Evolutionary conservation across 2,888 invertebrate species (phyloP), one percentile per base, ranked within the genome.

Genomic region (Hypselothyrea guttata): DNA sequence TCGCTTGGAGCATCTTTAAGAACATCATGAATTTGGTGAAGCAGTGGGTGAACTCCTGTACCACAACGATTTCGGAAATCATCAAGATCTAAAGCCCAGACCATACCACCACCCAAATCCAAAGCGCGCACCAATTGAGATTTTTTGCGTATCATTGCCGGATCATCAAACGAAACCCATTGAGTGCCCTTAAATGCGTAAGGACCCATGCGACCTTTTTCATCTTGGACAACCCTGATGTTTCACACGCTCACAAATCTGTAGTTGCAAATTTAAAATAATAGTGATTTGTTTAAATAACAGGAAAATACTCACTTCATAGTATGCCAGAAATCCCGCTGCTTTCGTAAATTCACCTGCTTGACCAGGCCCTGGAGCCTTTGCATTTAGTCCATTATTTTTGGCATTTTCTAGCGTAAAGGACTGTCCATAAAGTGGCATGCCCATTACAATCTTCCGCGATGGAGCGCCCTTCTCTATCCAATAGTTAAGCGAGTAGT

Each of bases 161-260:
- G 91, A 85, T 97, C 97, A 86, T 98, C 97, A 82, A 93, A 98
- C 1, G 96, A 95, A 13, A 97, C 96, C 97, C 97, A 98, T 86
- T 97, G 97, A 83, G 94, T 94, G 40, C 94, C 96, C 83, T 95
- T 95, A 86, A 94, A 94, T 0, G 97, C 96, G 77, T 95, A 97
- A 0, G 97, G 97, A 3, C 97, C 97, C 93, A 97, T 95, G 42
- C 96, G 91, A n/a, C 93, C 91, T 45, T 93, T 90, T 0, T 94
- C 92, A 87, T 97, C 96, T 84, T 95, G 93, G 0, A 96, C 94
- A 0, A 96, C 93, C 95, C 54, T 93, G 93, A 68, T 93, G 93
- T 68, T 92, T 93, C 8, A 97, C 92, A 60, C 95, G 93, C 70
- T 96, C 94, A 86, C 97, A 97, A 78, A 97, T 96, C 93, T 94